A percentile compares a stretch with the other conserved stretches of the same genome.
Evolutionary conservation across 2,113 vertebrate genomes (phyloP).

Genomic region (Vicugna pacos): DNA sequence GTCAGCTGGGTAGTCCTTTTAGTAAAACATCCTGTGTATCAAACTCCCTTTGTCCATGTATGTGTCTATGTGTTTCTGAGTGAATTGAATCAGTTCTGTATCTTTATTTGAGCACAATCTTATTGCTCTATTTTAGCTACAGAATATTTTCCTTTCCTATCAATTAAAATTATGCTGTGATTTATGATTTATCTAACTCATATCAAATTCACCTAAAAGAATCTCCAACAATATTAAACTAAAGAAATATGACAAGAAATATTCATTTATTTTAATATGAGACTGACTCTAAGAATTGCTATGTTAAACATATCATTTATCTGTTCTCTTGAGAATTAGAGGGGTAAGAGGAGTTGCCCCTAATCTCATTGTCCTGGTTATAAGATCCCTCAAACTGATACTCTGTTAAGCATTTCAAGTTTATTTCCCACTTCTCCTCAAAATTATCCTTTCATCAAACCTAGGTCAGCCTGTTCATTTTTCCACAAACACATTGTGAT

Average conservation of each 20-base stretch:
- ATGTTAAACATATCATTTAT: background rate
- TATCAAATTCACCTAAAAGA: background rate
- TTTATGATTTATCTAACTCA: background rate
- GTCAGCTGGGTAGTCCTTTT: background rate
- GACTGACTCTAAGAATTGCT: background rate
- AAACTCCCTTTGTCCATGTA: background rate
- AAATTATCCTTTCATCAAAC: background rate
- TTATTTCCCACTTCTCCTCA: background rate
- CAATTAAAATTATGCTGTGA: background rate
- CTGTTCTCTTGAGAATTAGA: background rate
- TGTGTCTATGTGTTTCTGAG: background rate
- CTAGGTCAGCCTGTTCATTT: background rate
- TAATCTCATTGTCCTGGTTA: background rate
- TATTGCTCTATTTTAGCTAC: background rate
- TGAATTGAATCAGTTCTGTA: background rate
- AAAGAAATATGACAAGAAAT: background rate
- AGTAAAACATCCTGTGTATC: background rate
- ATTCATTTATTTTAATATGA: background rate
- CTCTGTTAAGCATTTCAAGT: background rate
- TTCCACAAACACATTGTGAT: background rate
- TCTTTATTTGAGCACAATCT: background rate
- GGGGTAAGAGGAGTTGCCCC: fast-evolving
- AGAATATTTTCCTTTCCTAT: background rate
- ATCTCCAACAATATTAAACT: background rate
- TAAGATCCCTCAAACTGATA: background rate